These are phyloP conservation scores for Arizona elegans DNA, from an alignment of 2,113 vertebrate genomes.

Conservation along the genomic window DNA sequence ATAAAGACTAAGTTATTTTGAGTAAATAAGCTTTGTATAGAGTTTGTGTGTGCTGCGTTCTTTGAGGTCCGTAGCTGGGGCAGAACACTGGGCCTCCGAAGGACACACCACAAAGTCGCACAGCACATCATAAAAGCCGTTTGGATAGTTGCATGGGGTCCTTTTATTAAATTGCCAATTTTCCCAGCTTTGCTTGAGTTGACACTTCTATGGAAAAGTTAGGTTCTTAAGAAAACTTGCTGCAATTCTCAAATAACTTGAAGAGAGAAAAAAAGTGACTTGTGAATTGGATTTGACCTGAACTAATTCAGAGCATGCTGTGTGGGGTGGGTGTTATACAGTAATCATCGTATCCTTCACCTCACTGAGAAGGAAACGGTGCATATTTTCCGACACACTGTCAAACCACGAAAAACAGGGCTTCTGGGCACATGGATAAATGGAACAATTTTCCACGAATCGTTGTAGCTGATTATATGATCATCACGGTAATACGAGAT, in stretches of 20 bases:
- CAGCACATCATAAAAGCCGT: not conserved
- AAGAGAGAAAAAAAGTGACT: too few species aligned
- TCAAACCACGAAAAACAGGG: not conserved
- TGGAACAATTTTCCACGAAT: not conserved
- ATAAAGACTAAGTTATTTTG: too few species aligned
- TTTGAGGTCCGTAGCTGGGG: not conserved
- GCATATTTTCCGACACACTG: not conserved
- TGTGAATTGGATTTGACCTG: not conserved
- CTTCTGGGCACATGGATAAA: not conserved
- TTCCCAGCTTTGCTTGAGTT: not conserved
- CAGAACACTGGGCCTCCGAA: not conserved
- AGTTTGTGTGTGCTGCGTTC: too few species aligned
- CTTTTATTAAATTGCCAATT: not conserved
- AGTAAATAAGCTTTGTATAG: too few species aligned
- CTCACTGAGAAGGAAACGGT: not conserved
- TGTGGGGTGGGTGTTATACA: not conserved
- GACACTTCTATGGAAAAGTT: not conserved
- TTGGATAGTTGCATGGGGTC: not conserved
- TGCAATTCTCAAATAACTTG: not conserved
- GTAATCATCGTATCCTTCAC: not conserved
- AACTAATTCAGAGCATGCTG: not conserved
- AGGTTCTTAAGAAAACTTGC: not conserved
- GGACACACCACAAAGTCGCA: not conserved
- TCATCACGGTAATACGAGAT: constrained; percentile 18
- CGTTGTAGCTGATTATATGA: constrained; percentile 5